Evolutionary conservation across 1,140 invertebrate species (phyloP), one percentile per base, ranked within the genome.

Genomic region (Drosophila sproati): DNA sequence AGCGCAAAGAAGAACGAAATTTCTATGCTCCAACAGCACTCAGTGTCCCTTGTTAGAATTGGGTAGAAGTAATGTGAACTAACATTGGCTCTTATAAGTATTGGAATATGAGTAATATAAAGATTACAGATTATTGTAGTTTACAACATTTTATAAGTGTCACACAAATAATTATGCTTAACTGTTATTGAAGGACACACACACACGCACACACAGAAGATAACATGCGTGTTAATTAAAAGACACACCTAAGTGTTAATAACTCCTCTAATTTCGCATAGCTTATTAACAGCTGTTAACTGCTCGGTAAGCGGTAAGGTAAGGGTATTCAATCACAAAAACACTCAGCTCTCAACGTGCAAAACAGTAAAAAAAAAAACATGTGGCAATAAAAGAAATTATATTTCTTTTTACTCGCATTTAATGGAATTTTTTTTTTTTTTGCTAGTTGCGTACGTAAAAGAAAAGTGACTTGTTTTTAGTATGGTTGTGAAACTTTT

Each of bases 381-480:
- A 43, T 62, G 68, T 69, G 47, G 75, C 57, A 54, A 66, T 73
- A 68, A 54, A 75, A 60, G 39, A 59, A 34, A 67, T 74, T 73
- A 28, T 20, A 29, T 75, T 50, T 20, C 52, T 35, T 61, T 45
- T 54, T 66, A 59, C 60, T 66, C 54, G 57, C 8, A 62, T 61
- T 48, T 56, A 47, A 28, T 43, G 45, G 52, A 10, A 71, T 61
- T 75, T 70, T 43, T 70, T 55, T 63, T 32, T 20, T 28, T 56
- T 12, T 60, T 48, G 5, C 35, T 41, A 39, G 57, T 41, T 55
- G 61, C 41, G 35, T 45, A 20, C 20, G 20, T 20, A 20, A 20
- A 52, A 72, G 52, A 54, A 60, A 69, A 66, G 66, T 12, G 28
- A 43, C 45, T 67, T 51, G 35, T 57, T 57, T 62, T 60, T 43